Conservation (phyloP, 2,113 vertebrate species). For the Alectura lathami region DNA sequence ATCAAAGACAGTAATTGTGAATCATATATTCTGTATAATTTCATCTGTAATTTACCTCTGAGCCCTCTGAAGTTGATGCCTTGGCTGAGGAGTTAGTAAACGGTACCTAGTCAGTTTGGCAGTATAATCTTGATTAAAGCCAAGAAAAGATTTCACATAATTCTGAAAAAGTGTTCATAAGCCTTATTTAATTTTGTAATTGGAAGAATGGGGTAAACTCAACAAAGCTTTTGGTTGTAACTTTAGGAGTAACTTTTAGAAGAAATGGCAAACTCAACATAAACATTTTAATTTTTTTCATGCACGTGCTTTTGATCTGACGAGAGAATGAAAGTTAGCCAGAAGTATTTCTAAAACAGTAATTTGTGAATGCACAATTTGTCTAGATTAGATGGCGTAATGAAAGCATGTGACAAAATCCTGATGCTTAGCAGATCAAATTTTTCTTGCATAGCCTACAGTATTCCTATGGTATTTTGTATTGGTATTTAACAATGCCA, state of each 20-base stretch:
- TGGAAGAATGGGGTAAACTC: no score
- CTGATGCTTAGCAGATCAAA: neutral
- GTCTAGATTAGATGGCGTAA: neutral
- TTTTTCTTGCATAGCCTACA: neutral
- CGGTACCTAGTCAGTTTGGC: neutral
- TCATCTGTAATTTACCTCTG: neutral
- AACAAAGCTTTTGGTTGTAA: neutral
- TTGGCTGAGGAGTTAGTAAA: neutral
- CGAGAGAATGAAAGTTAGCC: neutral
- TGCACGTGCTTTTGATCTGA: neutral
- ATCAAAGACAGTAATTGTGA: neutral
- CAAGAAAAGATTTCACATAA: neutral
- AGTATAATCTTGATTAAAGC: neutral
- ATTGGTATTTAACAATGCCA: neutral
- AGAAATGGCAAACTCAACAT: neutral
- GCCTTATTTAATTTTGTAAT: neutral
- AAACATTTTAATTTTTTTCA: neutral
- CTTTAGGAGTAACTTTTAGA: neutral
- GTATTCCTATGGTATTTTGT: constrained; percentile 17
- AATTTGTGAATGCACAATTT: constrained; percentile 27
- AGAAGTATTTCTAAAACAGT: neutral
- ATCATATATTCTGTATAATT: neutral
- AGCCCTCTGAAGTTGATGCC: neutral
- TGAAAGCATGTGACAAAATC: constrained; percentile 32
- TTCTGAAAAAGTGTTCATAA: neutral